These are phyloP conservation scores for Crotalus helleri DNA, from an alignment of 2,113 vertebrate genomes.

Conservation along the genomic window DNA sequence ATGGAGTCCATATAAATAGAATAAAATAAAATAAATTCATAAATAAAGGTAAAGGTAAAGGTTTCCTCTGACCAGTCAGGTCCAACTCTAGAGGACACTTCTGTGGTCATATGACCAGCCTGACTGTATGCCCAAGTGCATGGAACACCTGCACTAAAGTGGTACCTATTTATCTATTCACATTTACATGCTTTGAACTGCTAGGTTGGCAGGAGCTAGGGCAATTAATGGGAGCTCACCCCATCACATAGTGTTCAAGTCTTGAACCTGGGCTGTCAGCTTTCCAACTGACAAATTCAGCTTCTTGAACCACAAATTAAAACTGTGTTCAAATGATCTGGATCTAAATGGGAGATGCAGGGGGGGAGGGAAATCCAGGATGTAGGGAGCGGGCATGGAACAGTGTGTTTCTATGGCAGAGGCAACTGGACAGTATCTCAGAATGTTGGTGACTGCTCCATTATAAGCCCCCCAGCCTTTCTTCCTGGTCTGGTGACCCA, in stretches of 20 bases:
- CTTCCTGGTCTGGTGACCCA: neutral
- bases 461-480: neutral
- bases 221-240: too few species aligned
- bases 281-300: neutral
- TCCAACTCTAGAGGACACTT: neutral
- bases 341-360: neutral
- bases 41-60: neutral
- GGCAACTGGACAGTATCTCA: neutral
- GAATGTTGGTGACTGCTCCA: neutral
- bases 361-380: neutral
- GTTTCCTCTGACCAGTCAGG: neutral
- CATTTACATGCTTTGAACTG: neutral
- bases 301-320: neutral
- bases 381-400: neutral
- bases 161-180: neutral
- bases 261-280: too few species aligned
- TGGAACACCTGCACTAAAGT: neutral
- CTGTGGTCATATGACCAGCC: neutral
- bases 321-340: neutral
- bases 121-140: neutral
- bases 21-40: neutral
- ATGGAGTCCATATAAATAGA: neutral
- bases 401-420: neutral
- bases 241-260: too few species aligned
- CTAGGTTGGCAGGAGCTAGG: too few species aligned